These are phyloP conservation scores for Lipophrys pholis DNA, from an alignment of 2,113 vertebrate species.

Conservation along the genomic window DNA sequence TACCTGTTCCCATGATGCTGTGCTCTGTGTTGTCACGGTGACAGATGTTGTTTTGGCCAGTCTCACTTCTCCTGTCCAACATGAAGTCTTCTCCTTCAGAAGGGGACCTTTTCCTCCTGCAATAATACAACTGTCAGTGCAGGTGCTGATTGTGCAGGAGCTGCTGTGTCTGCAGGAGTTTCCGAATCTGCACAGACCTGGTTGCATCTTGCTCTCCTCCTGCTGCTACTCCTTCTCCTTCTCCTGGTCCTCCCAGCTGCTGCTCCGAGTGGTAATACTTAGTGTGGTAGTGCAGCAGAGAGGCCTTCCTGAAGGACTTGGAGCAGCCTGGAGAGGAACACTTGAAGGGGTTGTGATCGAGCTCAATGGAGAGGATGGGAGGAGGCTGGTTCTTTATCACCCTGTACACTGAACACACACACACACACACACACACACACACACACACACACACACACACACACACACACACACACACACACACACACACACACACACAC, in stretches of 20 bases:
- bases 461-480: too few species aligned
- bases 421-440: too few species aligned
- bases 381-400: constrained; percentile 88
- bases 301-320: constrained; percentile 96
- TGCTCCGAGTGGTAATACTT: constrained; percentile 98
- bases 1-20: constrained; percentile 78
- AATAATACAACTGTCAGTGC: background rate
- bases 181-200: constrained; percentile 88
- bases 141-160: too few species aligned
- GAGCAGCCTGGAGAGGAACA: constrained; percentile 93
- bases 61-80: constrained; percentile 80
- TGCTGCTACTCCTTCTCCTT: constrained; percentile 61
- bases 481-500: too few species aligned
- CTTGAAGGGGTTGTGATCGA: constrained; percentile 95
- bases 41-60: constrained; percentile 62
- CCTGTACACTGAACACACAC: constrained; percentile 85
- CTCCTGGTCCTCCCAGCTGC: constrained; percentile 63
- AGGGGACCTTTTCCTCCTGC: constrained; percentile 86
- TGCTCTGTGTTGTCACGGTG: constrained; percentile 70
- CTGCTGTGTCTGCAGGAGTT: constrained; percentile 84
- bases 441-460: too few species aligned
- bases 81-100: constrained; percentile 75
- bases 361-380: constrained; percentile 86
- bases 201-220: constrained; percentile 82
- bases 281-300: constrained; percentile 97